A percentile compares a stretch with the other conserved stretches of the same genome.
phyloP scores from a whole-genome alignment of 2,113 vertebrate genomes.

The Osmerus mordax region DNA sequence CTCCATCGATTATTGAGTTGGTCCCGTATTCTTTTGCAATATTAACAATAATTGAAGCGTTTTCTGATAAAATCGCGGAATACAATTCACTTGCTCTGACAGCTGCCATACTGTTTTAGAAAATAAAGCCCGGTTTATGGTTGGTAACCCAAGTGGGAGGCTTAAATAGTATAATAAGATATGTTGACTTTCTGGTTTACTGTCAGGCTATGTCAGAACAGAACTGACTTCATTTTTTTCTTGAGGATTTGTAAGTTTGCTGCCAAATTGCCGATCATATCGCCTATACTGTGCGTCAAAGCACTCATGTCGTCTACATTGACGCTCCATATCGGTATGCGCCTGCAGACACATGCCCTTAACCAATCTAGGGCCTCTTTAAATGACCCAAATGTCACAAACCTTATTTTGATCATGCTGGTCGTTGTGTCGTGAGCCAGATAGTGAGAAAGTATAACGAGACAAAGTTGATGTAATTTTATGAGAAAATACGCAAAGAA shows the following conservation, averaged over 20 bases:
- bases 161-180: not conserved
- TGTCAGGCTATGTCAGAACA: not conserved
- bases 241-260: no score
- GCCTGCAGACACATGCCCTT: no score
- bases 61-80: conserved; percentile 39
- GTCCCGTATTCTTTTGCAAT: conserved; percentile 28
- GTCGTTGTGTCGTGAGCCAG: no score
- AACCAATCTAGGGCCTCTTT: no score
- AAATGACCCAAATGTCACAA: no score
- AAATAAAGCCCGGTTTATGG: no score
- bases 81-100: conserved; percentile 34
- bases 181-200: not conserved
- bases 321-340: no score
- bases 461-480: not conserved
- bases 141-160: not conserved
- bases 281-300: no score
- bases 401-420: no score
- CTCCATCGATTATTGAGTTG: conserved; percentile 20
- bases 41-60: conserved; percentile 24
- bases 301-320: no score
- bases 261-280: no score
- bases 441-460: not conserved
- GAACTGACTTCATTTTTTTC: not conserved
- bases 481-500: not conserved
- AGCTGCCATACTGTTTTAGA: not conserved